Conservation (phyloP, 2,113 vertebrate species). For the Eubucco bourcierii region DNA sequence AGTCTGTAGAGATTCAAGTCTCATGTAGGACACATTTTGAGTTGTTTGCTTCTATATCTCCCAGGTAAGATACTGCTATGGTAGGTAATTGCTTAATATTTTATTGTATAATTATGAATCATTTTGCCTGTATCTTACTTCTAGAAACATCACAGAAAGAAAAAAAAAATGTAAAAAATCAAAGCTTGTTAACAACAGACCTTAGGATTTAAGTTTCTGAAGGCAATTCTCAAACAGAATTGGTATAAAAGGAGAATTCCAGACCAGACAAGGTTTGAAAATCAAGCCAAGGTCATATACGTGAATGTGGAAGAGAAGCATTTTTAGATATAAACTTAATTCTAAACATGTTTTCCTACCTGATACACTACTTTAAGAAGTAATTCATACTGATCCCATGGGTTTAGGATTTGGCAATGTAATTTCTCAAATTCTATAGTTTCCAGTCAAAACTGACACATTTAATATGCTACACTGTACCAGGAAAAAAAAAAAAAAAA, state of each 20-base stretch:
- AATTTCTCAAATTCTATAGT: not conserved
- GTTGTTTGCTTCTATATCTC: not conserved
- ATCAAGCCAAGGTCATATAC: not conserved
- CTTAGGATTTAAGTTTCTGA: not conserved
- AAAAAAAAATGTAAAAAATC: not conserved
- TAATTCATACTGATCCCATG: not conserved
- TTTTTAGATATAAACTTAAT: not conserved
- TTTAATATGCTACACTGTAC: not conserved
- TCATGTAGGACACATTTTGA: not conserved
- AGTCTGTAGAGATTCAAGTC: not conserved
- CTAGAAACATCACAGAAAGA: not conserved
- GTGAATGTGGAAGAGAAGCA: not conserved
- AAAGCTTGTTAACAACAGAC: not conserved
- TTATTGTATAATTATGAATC: not conserved
- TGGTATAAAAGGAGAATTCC: not conserved
- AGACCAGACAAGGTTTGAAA: not conserved
- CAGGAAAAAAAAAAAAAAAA: not conserved
- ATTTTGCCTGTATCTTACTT: not conserved
- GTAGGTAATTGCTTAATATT: not conserved
- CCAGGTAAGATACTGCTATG: not conserved
- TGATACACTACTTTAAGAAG: not conserved
- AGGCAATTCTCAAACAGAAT: not conserved
- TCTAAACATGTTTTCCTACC: not conserved
- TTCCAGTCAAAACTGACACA: not conserved
- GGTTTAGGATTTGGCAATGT: not conserved